Percentiles rank a stretch among this genome's conserved stretches.
phyloP scores from a whole-genome alignment of 2,797 vertebrate species.

The Lutjanus campechanus region DNA sequence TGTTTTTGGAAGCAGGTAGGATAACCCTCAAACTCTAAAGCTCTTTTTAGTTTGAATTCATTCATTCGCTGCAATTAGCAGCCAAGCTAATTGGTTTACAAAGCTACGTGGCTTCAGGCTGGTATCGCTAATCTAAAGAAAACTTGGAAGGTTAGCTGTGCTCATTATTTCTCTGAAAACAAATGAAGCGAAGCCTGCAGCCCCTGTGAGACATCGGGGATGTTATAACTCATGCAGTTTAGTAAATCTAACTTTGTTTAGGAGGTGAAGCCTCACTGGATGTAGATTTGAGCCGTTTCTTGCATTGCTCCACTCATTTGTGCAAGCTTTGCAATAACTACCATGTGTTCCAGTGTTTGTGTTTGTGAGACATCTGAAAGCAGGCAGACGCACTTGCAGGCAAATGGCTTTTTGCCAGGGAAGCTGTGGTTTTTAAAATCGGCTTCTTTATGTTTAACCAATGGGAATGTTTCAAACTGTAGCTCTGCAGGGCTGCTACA shows the following conservation, averaged over 20 bases:
- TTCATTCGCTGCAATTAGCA: not conserved
- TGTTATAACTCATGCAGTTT: not conserved
- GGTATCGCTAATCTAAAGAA: not conserved
- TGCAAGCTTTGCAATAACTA: not conserved
- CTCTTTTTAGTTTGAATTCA: not conserved
- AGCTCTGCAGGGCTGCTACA: not conserved
- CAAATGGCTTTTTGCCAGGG: not conserved
- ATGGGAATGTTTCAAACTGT: not conserved
- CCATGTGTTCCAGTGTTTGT: not conserved
- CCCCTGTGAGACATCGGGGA: not conserved
- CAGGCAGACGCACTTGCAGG: not conserved
- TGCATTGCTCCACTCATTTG: not conserved
- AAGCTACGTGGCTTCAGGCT: slow-evolving; percentile 8
- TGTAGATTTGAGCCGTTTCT: not conserved
- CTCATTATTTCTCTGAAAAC: slow-evolving; percentile 1
- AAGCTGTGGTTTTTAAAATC: not conserved
- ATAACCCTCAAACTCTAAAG: not conserved
- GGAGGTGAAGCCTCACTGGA: too few relatives aligned
- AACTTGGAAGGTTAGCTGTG: not conserved
- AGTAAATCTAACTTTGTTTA: not conserved
- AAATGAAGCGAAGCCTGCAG: not conserved
- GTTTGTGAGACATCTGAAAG: not conserved
- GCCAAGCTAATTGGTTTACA: not conserved
- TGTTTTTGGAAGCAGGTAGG: not conserved
- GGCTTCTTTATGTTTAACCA: not conserved